Evolutionary conservation across 2,888 invertebrate species (phyloP), one percentile per base, ranked within the genome.

Genomic region (Gymnosoma rotundatum): DNA sequence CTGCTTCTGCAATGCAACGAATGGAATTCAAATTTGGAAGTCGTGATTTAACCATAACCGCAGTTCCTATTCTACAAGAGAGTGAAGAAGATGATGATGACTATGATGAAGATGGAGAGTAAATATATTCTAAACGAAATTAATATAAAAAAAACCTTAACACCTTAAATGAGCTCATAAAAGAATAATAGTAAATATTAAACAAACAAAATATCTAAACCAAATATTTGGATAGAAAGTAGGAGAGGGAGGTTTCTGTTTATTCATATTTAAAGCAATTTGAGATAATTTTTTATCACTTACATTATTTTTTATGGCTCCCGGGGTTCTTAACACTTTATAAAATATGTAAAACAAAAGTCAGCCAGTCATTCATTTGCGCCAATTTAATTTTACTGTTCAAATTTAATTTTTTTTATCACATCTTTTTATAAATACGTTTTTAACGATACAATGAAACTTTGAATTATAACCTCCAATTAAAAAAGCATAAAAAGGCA

Each of bases 81-180:
- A 90, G 89, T 87, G 90, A 90, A 18, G 90, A 91, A 38, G 91
- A 90, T 82, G 90, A 90, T 79, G 90, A 90, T 85, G 90, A 90
- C 78, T 89, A 90, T 76, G 90, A 90, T 83, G 89, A 90, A 70
- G 90, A 90, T 88, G 86, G 83, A 48, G 83, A 86, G 48, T 81
- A 76, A 75, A 36, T 64, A 61, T 45, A 6, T 18, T 25, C 7
- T 16, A 25, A 5, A 25, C 4, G 16, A 45, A 32, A 75, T 14
- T n/a, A 50, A 52, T 38, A 42, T 32, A 10, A 42, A 42, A 42
- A 42, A 12, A 42, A 2, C 2, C 6, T 38, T 7, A 38, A 42
- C 2, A 42, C 12, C 42, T 42, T 42, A 42, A 42, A 10, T 12
- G 12, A 42, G 12, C 42, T 0, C 32, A 38, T 42, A 0, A 32